Evolutionary conservation across 1,140 invertebrate species (phyloP), one percentile per base, ranked within the genome.

Genomic region (Argopecten irradians): DNA sequence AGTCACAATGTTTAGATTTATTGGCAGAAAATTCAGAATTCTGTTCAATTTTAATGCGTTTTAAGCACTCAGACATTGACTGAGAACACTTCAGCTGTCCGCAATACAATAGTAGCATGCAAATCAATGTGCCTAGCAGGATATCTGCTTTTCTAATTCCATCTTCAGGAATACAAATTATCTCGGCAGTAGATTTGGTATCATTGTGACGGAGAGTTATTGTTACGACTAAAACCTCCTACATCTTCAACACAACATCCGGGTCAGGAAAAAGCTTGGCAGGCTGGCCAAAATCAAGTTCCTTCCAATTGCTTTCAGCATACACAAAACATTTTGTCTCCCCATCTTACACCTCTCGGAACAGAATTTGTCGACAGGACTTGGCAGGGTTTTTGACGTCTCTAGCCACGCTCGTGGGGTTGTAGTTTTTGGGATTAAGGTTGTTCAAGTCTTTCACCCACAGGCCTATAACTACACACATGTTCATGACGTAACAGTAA

Each of bases 131-230:
- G 28, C n/a, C 55, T 22, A 55, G 14, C 43, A 55, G 43, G 28
- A 71, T 71, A 71, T 71, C 55, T 71, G 55, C 1, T 71, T 71
- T 71, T 71, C 55, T 28, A 71, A 71, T 71, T 28, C 55, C 55
- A 71, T 71, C 55, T 71, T 71, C 55, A 71, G 55, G 55, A 71
- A 71, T 71, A 71, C 55, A 71, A 71, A 71, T 71, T 71, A 71
- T 28, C 55, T 71, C 8, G 0, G 28, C 8, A 71, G 55, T 28
- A 28, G 55, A 71, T 16, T 71, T 71, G 55, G 55, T 71, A 28
- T 5, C 28, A n/a, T 16, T 71, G 55, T 71, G 22, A 71, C n/a
- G 55, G n/a, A 71, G 5, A 28, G 55, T 71, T 71, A 71, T 71
- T 71, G 55, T 71, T 28, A 71, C 55, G 7, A n/a, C n/a, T 0